Evolutionary conservation across 2,113 vertebrate species (phyloP).

Genomic region (Calypte anna): DNA sequence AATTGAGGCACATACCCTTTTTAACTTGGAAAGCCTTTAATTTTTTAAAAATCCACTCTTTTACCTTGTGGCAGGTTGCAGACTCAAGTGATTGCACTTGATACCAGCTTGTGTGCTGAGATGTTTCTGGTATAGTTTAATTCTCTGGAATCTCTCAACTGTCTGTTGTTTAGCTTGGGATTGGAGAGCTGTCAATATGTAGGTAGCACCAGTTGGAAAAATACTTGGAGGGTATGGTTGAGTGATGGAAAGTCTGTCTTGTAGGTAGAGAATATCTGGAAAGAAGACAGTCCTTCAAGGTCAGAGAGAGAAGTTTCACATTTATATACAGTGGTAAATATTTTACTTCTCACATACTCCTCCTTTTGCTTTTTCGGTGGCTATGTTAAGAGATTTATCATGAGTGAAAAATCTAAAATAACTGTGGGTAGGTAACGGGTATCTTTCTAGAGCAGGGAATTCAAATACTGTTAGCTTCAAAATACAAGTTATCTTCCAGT

Average conservation of each 20-base stretch:
- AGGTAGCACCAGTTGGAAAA: not conserved
- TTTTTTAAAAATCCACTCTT: not conserved
- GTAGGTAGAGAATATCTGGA: not conserved
- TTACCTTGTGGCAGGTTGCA: not conserved
- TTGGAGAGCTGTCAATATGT: not conserved
- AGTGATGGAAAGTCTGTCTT: not conserved
- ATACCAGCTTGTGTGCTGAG: not conserved
- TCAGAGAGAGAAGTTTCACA: not conserved
- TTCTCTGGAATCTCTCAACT: not conserved
- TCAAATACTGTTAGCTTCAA: not conserved
- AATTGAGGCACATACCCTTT: not conserved
- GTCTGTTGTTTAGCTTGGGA: not conserved
- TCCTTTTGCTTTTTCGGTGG: not conserved
- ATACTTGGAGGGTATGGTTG: not conserved
- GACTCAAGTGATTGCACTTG: not conserved
- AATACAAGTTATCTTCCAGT: not conserved
- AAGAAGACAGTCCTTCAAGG: not conserved
- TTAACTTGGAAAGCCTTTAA: not conserved
- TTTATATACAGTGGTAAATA: not conserved
- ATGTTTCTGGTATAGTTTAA: not conserved
- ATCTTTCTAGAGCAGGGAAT: not conserved
- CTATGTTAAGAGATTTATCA: not conserved
- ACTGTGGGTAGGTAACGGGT: not conserved
- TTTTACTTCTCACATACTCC: not conserved
- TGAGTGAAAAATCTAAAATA: not conserved